Conservation (phyloP, 2,888 invertebrate genomes). For the Lissocephala sabroskyi region DNA sequence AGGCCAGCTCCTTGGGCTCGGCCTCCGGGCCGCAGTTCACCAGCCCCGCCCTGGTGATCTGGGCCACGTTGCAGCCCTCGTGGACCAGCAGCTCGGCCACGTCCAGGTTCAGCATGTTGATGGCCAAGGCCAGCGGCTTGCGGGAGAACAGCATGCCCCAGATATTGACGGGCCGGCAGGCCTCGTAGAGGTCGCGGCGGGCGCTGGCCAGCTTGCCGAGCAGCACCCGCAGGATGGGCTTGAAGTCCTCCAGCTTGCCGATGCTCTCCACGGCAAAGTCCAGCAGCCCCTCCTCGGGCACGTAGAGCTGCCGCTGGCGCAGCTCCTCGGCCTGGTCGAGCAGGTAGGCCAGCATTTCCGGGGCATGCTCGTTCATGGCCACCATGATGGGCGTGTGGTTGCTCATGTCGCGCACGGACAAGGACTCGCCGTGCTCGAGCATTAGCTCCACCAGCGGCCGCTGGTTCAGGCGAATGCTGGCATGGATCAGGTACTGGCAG, state of each 20-base stretch:
- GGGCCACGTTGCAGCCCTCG: conserved; percentile 66
- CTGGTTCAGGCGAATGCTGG: conserved; percentile 78
- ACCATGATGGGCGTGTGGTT: conserved; percentile 81
- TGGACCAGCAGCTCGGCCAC: conserved; percentile 68
- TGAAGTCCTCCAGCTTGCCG: conserved; percentile 47
- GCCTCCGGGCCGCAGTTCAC: conserved; percentile 46
- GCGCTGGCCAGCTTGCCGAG: conserved; percentile 73
- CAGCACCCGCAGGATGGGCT: conserved; percentile 56
- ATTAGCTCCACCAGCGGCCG: conserved; percentile 68
- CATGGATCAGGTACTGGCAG: conserved; percentile 80
- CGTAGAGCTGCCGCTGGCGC: conserved; percentile 25
- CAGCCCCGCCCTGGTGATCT: conserved; percentile 57
- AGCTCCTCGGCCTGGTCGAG: conserved; percentile 70
- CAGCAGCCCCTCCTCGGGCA: conserved; percentile 63
- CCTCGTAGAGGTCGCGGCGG: conserved; percentile 53
- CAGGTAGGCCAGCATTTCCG: conserved; percentile 76
- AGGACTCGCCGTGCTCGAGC: conserved; percentile 61
- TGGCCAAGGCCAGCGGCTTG: conserved; percentile 80
- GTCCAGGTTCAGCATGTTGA: conserved; percentile 62
- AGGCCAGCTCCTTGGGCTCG: conserved; percentile 41
- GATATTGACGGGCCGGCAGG: conserved; percentile 72
- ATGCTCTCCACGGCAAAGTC: conserved; percentile 65
- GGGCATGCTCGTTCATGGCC: conserved; percentile 79
- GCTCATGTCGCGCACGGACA: conserved; percentile 61
- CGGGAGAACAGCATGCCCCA: conserved; percentile 73